These are phyloP conservation scores for Mohoua ochrocephala DNA, from an alignment of 2,113 vertebrate species.

Conservation along the genomic window DNA sequence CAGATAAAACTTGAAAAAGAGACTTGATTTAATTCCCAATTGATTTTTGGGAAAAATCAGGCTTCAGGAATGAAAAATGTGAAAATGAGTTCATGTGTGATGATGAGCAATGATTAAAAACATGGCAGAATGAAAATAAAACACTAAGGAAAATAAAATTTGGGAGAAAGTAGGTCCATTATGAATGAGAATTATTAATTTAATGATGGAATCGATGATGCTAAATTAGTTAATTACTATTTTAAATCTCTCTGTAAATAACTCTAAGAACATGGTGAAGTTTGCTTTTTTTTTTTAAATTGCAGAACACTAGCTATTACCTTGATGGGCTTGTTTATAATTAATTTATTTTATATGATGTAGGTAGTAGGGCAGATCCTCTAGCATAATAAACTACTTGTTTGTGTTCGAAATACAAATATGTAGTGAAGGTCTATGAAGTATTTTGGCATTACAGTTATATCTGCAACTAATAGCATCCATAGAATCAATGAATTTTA, in stretches of 20 bases:
- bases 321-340: neutral
- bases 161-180: conserved; percentile 39
- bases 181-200: conserved; percentile 3
- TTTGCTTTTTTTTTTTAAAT: neutral
- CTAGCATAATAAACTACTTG: neutral
- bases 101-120: neutral
- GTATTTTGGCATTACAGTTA: neutral
- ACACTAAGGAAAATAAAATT: neutral
- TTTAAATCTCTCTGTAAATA: neutral
- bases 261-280: neutral
- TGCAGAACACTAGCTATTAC: neutral
- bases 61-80: neutral
- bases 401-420: neutral
- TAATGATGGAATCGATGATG: neutral
- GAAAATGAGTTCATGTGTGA: neutral
- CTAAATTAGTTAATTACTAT: neutral
- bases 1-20: neutral
- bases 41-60: neutral
- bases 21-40: neutral
- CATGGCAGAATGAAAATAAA: neutral
- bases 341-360: neutral
- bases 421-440: neutral
- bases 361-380: neutral
- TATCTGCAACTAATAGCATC: neutral
- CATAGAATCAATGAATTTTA: neutral